Percentiles rank a stretch among this genome's conserved stretches.
Evolutionary conservation across 2,888 invertebrate genomes (phyloP).

Genomic region (Salpingus planirostris): DNA sequence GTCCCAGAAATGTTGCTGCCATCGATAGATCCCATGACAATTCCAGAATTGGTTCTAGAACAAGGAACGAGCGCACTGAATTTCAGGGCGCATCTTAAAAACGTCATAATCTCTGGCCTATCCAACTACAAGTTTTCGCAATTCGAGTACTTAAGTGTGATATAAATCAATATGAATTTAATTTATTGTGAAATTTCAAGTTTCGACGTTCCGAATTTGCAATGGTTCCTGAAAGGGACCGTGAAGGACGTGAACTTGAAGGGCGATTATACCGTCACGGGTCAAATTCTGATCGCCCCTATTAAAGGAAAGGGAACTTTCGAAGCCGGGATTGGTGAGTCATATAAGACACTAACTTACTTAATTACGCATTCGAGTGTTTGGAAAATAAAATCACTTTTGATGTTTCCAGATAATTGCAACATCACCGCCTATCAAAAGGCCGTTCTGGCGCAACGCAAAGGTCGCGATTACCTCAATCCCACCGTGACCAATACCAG

Average conservation of each 20-base stretch:
- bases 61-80: slow-evolving; percentile 37
- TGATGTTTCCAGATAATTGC: slow-evolving; percentile 15
- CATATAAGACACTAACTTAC: too few species aligned
- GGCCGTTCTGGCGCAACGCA: slow-evolving; percentile 16
- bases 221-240: slow-evolving; percentile 21
- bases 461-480: slow-evolving; percentile 19
- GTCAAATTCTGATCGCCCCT: slow-evolving; percentile 30
- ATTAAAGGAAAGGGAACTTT: slow-evolving; percentile 27
- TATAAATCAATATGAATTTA: not conserved
- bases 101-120: slow-evolving; percentile 45
- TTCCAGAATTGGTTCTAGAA: slow-evolving; percentile 38
- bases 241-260: slow-evolving; percentile 20
- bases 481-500: slow-evolving; percentile 23
- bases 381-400: slow-evolving; percentile 2
- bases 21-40: slow-evolving; percentile 38
- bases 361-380: not conserved
- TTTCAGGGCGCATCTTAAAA: slow-evolving; percentile 41
- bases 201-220: slow-evolving; percentile 25
- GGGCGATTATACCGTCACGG: slow-evolving; percentile 29
- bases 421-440: slow-evolving; percentile 23
- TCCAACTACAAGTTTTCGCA: slow-evolving; percentile 40
- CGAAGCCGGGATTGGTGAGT: slow-evolving; percentile 22
- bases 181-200: too few species aligned
- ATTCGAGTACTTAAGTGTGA: slow-evolving; percentile 35
- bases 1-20: slow-evolving; percentile 41